A percentile compares a stretch with the other conserved stretches of the same genome.
Evolutionary conservation across 2,113 vertebrate species (phyloP).

Genomic region (Cynoglossus semilaevis): DNA sequence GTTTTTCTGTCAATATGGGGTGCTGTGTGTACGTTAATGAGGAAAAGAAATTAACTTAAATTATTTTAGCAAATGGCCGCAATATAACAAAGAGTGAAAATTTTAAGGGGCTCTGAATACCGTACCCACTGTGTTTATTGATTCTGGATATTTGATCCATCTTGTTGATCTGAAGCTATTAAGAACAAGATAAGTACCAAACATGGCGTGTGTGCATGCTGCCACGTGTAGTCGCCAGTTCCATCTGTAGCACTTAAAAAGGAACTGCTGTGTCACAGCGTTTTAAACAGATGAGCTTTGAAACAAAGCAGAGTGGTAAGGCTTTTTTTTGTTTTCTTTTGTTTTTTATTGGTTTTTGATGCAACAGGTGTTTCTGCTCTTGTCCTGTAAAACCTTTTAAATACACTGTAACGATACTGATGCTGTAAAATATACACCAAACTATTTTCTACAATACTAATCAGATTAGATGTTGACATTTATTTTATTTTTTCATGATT

Average conservation of each 20-base stretch:
- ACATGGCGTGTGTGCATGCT: conserved; percentile 41
- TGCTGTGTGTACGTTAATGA: no score
- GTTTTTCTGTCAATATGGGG: no score
- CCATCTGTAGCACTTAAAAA: conserved; percentile 68
- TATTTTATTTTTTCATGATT: background rate
- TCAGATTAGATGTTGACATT: conserved; percentile 24
- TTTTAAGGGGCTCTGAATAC: no score
- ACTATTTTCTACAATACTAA: conserved; percentile 16
- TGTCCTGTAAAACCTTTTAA: conserved; percentile 49
- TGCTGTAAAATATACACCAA: conserved; percentile 13
- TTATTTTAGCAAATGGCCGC: no score
- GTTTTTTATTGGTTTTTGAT: conserved; percentile 33
- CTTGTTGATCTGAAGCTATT: conserved; percentile 33
- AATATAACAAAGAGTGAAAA: no score
- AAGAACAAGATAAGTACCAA: conserved; percentile 38
- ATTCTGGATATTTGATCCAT: conserved; percentile 28
- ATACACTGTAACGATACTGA: conserved; percentile 5
- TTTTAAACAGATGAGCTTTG: conserved; percentile 50
- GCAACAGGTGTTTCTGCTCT: conserved; percentile 56
- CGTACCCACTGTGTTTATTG: conserved; percentile 17
- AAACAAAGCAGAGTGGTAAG: conserved; percentile 51
- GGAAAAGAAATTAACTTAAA: no score
- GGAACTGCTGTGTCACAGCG: conserved; percentile 49
- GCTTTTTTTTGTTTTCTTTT: conserved; percentile 17
- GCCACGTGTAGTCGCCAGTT: no score